Evolutionary conservation across 1,140 invertebrate genomes (phyloP).

Genomic region (Leptinotarsa undecemlineata): DNA sequence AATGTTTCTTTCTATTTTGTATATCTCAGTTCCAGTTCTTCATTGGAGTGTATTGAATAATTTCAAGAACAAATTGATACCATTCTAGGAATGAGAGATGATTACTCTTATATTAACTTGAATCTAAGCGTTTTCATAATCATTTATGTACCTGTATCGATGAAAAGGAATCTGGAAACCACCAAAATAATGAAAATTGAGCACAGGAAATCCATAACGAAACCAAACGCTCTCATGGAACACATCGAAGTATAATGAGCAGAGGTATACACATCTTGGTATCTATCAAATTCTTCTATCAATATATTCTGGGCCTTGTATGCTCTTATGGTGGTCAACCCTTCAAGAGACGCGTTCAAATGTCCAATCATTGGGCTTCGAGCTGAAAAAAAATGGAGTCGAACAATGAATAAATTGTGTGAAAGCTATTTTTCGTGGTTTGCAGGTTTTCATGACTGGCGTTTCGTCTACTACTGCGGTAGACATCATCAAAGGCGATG

Average conservation of each 20-base stretch:
- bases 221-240: constrained; percentile 69
- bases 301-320: constrained; percentile 63
- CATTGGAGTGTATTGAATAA: too few species aligned
- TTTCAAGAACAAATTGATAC: too few species aligned
- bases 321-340: constrained; percentile 69
- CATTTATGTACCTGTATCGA: constrained; percentile 11
- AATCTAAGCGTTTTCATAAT: background rate
- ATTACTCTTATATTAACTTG: too few species aligned
- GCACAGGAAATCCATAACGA: constrained; percentile 78
- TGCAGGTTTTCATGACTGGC: too few species aligned
- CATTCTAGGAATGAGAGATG: too few species aligned
- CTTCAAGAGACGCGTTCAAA: constrained; percentile 69
- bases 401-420: constrained; percentile 61
- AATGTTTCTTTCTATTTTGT: too few species aligned
- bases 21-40: background rate
- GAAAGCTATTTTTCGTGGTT: too few species aligned
- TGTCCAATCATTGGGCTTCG: constrained; percentile 71
- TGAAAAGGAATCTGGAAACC: constrained; percentile 27
- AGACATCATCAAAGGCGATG: too few species aligned
- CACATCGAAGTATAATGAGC: constrained; percentile 70
- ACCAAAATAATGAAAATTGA: constrained; percentile 53
- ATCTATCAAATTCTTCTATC: constrained; percentile 63
- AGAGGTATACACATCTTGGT: constrained; percentile 67
- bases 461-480: too few species aligned
- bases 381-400: constrained; percentile 51